Percentiles rank a stretch among this genome's conserved stretches.
phyloP scores from a whole-genome alignment of 2,113 vertebrate genomes.

The Parotia lawesii region DNA sequence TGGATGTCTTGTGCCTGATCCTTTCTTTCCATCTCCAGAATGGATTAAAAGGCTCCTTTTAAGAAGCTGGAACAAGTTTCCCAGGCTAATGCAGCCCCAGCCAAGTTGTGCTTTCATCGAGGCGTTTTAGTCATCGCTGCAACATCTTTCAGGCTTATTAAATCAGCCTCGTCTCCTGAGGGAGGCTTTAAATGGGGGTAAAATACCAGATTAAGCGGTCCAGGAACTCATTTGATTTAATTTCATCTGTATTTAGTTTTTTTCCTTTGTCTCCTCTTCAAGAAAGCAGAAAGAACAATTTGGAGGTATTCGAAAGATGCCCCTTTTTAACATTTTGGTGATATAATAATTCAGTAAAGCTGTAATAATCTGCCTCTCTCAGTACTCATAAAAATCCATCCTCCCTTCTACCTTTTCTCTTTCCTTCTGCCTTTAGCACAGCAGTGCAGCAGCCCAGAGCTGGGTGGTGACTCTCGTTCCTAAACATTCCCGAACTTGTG shows the following conservation, averaged over 20 bases:
- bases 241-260: conserved; percentile 54
- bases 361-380: neutral
- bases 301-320: conserved; percentile 39
- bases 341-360: neutral
- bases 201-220: conserved; percentile 1
- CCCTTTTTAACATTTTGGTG: neutral
- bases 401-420: neutral
- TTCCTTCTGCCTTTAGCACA: neutral
- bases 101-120: conserved; percentile 21
- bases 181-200: neutral
- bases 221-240: conserved; percentile 61
- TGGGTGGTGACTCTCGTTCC: neutral
- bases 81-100: neutral
- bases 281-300: conserved; percentile 57
- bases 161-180: conserved; percentile 13
- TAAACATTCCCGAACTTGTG: neutral
- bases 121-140: neutral
- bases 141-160: conserved; percentile 15
- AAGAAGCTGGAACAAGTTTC: neutral
- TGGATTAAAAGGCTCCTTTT: neutral
- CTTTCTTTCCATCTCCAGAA: neutral
- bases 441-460: neutral
- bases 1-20: neutral
- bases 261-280: conserved; percentile 45
- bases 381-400: neutral